phyloP scores from a whole-genome alignment of 92 coral and sea anemone genomes.

The Epizoanthus rinbou region DNA sequence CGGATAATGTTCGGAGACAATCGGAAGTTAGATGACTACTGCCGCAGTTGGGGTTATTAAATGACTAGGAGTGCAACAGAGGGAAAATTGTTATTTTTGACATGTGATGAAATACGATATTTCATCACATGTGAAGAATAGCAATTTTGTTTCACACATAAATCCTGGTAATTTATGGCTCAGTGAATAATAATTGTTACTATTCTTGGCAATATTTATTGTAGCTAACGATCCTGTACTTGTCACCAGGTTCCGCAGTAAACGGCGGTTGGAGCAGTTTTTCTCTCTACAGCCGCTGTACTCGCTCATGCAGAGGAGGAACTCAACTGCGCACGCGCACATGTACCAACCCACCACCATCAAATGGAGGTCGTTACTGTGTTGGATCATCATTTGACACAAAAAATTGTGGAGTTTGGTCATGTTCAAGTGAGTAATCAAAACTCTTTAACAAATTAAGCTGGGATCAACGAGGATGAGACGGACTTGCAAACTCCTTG shows the following conservation, averaged over 20 bases:
- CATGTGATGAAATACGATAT: too few relatives aligned
- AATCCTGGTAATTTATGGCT: too few relatives aligned
- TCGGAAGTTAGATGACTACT: too few relatives aligned
- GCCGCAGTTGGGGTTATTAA: too few relatives aligned
- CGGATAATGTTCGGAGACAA: too few relatives aligned
- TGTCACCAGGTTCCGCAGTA: not conserved
- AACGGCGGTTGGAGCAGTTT: slow-evolving; percentile 27
- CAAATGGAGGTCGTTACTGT: not conserved
- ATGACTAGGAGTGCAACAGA: too few relatives aligned
- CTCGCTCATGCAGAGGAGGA: not conserved
- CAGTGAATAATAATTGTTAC: not conserved
- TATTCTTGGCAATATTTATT: not conserved
- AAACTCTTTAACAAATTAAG: too few relatives aligned
- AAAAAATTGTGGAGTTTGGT: not conserved
- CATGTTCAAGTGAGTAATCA: not conserved
- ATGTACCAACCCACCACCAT: slow-evolving; percentile 16
- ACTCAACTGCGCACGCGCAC: slow-evolving; percentile 3
- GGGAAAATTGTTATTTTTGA: too few relatives aligned
- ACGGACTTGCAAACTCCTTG: too few relatives aligned
- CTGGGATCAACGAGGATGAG: too few relatives aligned
- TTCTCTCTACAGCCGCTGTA: not conserved
- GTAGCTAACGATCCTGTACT: not conserved
- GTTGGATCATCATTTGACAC: not conserved
- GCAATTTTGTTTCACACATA: too few relatives aligned
- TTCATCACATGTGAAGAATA: too few relatives aligned